Conservation (phyloP, 2,888 invertebrate species). For the Caenorhabditis sp. region DNA sequence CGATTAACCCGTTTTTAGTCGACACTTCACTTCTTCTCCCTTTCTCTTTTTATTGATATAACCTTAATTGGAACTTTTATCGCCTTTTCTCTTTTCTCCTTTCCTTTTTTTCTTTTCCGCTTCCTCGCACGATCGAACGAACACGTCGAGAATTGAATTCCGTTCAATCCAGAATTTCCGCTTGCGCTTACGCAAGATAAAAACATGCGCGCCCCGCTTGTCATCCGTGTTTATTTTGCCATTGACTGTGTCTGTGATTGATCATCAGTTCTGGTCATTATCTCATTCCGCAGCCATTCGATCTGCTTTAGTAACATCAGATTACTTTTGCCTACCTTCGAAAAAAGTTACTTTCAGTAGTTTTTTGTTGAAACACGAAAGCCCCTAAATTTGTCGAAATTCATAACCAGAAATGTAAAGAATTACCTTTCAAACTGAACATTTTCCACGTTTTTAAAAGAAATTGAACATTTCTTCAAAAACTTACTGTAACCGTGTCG, state of each 20-base stretch:
- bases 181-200: slow-evolving; percentile 16
- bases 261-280: slow-evolving; percentile 31
- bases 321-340: too few species aligned
- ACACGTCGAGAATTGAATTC: neutral
- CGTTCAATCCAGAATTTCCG: slow-evolving; percentile 21
- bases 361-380: too few species aligned
- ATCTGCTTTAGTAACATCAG: too few species aligned
- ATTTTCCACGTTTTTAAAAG: too few species aligned
- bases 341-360: too few species aligned
- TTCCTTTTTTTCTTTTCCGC: neutral
- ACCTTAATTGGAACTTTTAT: slow-evolving; percentile 22
- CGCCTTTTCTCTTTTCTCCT: neutral
- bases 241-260: slow-evolving; percentile 43
- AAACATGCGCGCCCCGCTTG: slow-evolving; percentile 40
- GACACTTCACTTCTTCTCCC: slow-evolving; percentile 1
- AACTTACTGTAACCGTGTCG: neutral
- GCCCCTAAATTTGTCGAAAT: neutral
- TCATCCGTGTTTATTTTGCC: slow-evolving; percentile 56
- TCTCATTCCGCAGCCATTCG: slow-evolving; percentile 6
- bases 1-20: slow-evolving; percentile 34
- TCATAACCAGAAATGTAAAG: too few species aligned
- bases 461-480: neutral
- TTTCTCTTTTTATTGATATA: slow-evolving; percentile 22
- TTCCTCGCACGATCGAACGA: neutral
- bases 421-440: too few species aligned